phyloP scores from a whole-genome alignment of 2,797 vertebrate species.

The Spinus olivaceus region DNA sequence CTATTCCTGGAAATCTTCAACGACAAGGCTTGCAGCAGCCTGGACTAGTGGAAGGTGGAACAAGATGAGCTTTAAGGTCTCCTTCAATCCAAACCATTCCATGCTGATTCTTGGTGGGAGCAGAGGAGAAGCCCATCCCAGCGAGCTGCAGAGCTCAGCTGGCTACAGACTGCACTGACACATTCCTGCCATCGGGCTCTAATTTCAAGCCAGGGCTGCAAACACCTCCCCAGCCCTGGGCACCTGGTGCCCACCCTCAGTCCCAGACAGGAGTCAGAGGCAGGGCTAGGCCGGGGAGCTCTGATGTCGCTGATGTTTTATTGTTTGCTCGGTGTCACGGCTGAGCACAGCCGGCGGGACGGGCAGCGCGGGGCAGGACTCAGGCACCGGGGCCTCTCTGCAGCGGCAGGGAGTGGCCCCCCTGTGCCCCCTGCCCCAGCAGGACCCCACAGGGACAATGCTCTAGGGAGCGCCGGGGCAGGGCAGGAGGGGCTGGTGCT shows the following conservation, averaged over 20 bases:
- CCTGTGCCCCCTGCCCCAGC: neutral
- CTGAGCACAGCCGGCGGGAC: neutral
- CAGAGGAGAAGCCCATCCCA: neutral
- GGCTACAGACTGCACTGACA: neutral
- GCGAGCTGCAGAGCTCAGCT: neutral
- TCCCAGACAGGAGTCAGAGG: neutral
- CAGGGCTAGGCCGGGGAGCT: neutral
- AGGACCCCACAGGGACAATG: neutral
- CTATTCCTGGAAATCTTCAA: neutral
- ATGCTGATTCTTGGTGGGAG: rapidly evolving
- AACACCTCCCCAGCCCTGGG: neutral
- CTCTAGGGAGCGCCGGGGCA: neutral
- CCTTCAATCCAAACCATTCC: neutral
- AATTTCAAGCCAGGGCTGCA: neutral
- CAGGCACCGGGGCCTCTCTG: rapidly evolving
- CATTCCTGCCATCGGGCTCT: neutral
- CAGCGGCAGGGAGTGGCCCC: neutral
- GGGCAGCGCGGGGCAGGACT: neutral
- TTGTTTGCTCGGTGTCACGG: neutral
- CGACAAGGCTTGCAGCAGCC: neutral
- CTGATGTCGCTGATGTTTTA: constrained; percentile 26
- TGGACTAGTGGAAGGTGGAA: neutral
- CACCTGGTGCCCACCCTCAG: neutral
- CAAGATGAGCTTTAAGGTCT: neutral
- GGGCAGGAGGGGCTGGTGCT: neutral